Base-by-base conservation (phyloP, 2,113 vertebrate species). In the Etheostoma spectabile region DNA sequence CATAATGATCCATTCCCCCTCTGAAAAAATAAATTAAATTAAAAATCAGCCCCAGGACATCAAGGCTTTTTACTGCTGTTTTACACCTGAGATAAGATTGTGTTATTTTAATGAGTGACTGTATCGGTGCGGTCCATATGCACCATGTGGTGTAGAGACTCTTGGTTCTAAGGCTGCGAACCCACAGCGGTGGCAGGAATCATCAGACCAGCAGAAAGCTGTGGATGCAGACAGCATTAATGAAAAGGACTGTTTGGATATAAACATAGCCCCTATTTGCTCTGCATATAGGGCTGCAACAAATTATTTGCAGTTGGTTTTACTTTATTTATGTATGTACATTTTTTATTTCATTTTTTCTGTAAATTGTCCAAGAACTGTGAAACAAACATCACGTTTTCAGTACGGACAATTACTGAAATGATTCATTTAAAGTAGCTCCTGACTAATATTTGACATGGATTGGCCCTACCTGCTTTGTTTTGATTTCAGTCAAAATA, bases 101-200 rank as follows among this genome's bases (percentile, higher is more conserved):
- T 45, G 52, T 45, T 19, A 22, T 59, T 78, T 66, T 66, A 80
- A 71, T 64, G 1, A 74, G 24, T 80, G 38, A 38, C 10, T 38
- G 8, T 38, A 38, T 12, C 5, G 65, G 35, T 22, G 45, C 22
- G 56, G 42, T 74, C 21, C 24, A 5, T 35, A 0, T 85, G 67
- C 46, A 38, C 30, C 79, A 46, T 27, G 42, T 14, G n/a, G 45
- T 48, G 59, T 30, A 51, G 55, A 70, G n/a, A 46, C 14, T 52
- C 12, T 45, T 16, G 49, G 19, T 46, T 63, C 15, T 12, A n/a
- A 55, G 22, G 33, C 16, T 61, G n/a, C 63, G 63, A 33, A 74
- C 38, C 51, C 65, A 24, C 27, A 52, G 3, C 57, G 49, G 67
- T 77, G 63, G 66, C 57, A 51, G 46, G 63, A 76, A 6, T 22